Conservation (phyloP, 2,797 vertebrate genomes). For the Argentina silus region DNA sequence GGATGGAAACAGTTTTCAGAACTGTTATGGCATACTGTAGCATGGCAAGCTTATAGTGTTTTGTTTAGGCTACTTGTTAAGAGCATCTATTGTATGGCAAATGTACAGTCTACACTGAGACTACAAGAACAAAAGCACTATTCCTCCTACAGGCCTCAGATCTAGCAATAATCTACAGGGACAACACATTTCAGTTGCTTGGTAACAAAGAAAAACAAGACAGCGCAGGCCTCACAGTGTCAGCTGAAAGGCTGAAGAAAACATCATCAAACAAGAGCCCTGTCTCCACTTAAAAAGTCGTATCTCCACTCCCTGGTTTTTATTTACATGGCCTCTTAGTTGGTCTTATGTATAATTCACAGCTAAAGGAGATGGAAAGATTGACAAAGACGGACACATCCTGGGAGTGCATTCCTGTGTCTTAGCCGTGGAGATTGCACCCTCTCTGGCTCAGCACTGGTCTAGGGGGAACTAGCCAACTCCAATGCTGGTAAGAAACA, state of each 20-base stretch:
- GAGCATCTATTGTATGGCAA: neutral
- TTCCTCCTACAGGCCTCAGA: slow-evolving; percentile 19
- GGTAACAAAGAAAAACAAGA: slow-evolving; percentile 72
- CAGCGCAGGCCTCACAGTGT: neutral
- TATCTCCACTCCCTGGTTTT: slow-evolving; percentile 16
- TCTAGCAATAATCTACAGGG: slow-evolving; percentile 62
- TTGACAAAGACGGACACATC: slow-evolving; percentile 3
- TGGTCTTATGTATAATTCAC: slow-evolving; percentile 49
- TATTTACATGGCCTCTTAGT: slow-evolving; percentile 32
- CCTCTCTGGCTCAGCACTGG: neutral
- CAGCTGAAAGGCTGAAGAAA: neutral
- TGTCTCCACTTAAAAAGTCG: neutral
- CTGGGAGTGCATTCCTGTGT: slow-evolving; percentile 9
- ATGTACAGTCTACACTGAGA: neutral
- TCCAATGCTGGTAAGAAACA: slow-evolving; percentile 33
- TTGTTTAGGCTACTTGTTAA: neutral
- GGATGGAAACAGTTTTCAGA: neutral
- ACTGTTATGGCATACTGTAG: too few species aligned
- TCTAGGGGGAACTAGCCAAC: slow-evolving; percentile 1
- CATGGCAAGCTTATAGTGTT: neutral
- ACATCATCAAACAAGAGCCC: neutral
- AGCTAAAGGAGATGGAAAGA: slow-evolving; percentile 17
- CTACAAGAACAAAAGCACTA: neutral
- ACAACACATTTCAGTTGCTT: slow-evolving; percentile 71
- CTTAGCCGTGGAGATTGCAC: slow-evolving; percentile 13